Evolutionary conservation across 2,797 vertebrate species (phyloP), one percentile per base, ranked within the genome.

Genomic region (Adelosebastes latens): DNA sequence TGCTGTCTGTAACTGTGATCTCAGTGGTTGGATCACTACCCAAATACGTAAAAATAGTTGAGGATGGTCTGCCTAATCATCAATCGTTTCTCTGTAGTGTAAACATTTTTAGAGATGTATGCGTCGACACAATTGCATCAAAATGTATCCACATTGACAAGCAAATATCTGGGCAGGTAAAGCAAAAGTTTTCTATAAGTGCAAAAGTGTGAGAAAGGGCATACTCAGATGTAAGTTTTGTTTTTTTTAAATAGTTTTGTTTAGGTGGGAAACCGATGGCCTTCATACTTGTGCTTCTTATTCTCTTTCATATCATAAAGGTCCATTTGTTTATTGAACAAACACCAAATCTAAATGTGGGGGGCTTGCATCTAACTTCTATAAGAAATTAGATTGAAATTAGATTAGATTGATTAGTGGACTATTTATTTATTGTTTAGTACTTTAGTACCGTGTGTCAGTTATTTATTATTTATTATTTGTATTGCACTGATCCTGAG

Each of bases 1-100:
- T 4, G 27, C 66, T 58, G 55, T 59, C 39, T 62, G 22, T 36
- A 55, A 49, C 67, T 75, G 66, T 72, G 66, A 78, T 62, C 79
- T 71, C 55, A 61, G 71, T 34, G 0, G 3, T 49, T 69, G 79
- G 42, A 70, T 79, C n/a, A 31, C 52, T 13, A 55, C 52, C n/a
- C 7, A 52, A 46, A 77, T 36, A 27, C 27, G 13, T 32, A 24
- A 36, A 76, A 76, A 74, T 6, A 67, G 20, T 8, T 24, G 36
- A 65, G 58, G 31, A 56, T 4, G 31, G n/a, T 31, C 16, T 63
- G 49, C n/a, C 22, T 31, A 67, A 9, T 67, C 24, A 52, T 25
- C 24, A 25, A 25, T 25, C 24, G 27, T n/a, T 2, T 34, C 7
- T n/a, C 8, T 42, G 18, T 24, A 6, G 14, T 13, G 16, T 24